A percentile compares a stretch with the other conserved stretches of the same genome.
Evolutionary conservation across 1,140 invertebrate species (phyloP).

Genomic region (Lysiphlebus fabarum): DNA sequence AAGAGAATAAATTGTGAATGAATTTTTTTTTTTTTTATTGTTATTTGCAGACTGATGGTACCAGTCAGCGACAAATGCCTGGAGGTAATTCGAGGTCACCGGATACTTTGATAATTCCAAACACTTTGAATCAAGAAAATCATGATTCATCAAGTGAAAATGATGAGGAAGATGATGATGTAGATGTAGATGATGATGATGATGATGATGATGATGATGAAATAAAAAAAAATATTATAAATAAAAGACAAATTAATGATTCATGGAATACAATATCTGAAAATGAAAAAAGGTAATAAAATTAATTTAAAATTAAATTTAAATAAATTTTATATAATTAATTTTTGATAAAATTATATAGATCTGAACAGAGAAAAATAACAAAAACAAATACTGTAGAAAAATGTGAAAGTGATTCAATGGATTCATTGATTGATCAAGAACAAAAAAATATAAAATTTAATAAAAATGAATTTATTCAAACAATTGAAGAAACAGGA

Average conservation of each 20-base stretch:
- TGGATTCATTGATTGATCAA: constrained; percentile 30
- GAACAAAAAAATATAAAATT: constrained; percentile 38
- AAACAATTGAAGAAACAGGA: constrained; percentile 38
- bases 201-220: constrained; percentile 45
- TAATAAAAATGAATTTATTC: constrained; percentile 30
- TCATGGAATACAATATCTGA: constrained; percentile 35
- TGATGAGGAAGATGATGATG: constrained; percentile 45
- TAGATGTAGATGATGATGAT: constrained; percentile 41
- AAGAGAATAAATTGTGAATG: neutral
- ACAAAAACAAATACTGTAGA: constrained; percentile 33
- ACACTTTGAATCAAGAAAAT: constrained; percentile 39
- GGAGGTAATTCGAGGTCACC: constrained; percentile 41
- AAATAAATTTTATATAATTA: constrained; percentile 8
- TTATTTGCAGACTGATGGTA: constrained; percentile 43
- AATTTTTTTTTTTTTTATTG: constrained; percentile 11
- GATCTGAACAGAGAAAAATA: constrained; percentile 34
- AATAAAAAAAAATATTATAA: constrained; percentile 41
- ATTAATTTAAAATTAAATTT: neutral
- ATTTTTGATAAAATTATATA: constrained; percentile 8
- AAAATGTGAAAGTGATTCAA: constrained; percentile 33
- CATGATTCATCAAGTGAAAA: constrained; percentile 44
- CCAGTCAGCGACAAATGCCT: constrained; percentile 43
- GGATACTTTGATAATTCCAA: constrained; percentile 38
- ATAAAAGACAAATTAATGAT: constrained; percentile 24
- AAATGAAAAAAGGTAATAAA: constrained; percentile 37